Evolutionary conservation across 2,888 invertebrate species (phyloP).

Genomic region (Junonia oenone): DNA sequence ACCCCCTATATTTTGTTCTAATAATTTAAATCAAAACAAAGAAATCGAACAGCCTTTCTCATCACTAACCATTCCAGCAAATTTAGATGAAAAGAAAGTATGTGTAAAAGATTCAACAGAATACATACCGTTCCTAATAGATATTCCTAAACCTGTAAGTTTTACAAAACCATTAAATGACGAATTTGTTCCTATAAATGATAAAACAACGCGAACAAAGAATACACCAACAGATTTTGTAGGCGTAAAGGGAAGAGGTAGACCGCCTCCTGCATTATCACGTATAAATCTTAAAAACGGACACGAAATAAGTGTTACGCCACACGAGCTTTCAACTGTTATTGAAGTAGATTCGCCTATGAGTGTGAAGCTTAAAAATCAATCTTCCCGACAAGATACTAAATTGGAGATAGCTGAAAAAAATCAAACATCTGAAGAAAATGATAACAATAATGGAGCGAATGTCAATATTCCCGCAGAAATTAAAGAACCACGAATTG

Average conservation of each 20-base stretch:
- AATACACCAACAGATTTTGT: slow-evolving; percentile 13
- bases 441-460: slow-evolving; percentile 18
- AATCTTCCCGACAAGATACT: slow-evolving; percentile 42
- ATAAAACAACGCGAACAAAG: slow-evolving; percentile 21
- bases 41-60: slow-evolving; percentile 18
- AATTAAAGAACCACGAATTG: slow-evolving; percentile 26
- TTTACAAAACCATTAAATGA: slow-evolving; percentile 32
- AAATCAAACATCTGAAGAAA: slow-evolving; percentile 26
- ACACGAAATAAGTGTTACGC: slow-evolving; percentile 49
- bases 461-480: slow-evolving; percentile 5
- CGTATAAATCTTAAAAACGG: slow-evolving; percentile 56
- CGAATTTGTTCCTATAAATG: slow-evolving; percentile 19
- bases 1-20: slow-evolving; percentile 8
- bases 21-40: slow-evolving; percentile 6
- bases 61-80: slow-evolving; percentile 1
- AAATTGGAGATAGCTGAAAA: slow-evolving; percentile 36
- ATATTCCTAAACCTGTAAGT: slow-evolving; percentile 54
- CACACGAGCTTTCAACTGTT: slow-evolving; percentile 84
- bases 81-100: slow-evolving; percentile 21
- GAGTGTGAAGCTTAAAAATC: slow-evolving; percentile 66
- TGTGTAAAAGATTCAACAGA: slow-evolving; percentile 29
- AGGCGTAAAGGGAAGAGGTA: slow-evolving; percentile 42
- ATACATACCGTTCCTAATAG: slow-evolving; percentile 47
- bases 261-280: slow-evolving; percentile 66
- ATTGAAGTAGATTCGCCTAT: slow-evolving; percentile 84